A percentile compares a stretch with the other conserved stretches of the same genome.
These are phyloP conservation scores for Dasyornis broadbenti DNA, from an alignment of 2,113 vertebrate genomes.

Conservation along the genomic window DNA sequence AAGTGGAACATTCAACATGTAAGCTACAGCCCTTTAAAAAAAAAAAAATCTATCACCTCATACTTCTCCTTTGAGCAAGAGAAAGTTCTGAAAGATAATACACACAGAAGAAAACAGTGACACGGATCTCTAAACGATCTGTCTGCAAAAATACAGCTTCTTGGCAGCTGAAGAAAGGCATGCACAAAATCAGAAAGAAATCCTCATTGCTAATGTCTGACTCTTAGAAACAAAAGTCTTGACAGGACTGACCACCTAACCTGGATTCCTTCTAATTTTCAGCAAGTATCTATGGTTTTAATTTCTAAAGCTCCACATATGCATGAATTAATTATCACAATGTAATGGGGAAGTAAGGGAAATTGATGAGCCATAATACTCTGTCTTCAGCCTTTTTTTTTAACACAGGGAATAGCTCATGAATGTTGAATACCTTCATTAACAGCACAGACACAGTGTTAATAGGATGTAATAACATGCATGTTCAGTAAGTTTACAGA, in stretches of 20 bases:
- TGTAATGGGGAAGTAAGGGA: not conserved
- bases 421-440: constrained; percentile 15
- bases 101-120: not conserved
- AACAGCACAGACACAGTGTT: not conserved
- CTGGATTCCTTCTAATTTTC: not conserved
- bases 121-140: not conserved
- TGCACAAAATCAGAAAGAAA: not conserved
- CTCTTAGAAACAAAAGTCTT: not conserved
- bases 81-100: not conserved
- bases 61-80: not conserved
- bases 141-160: not conserved
- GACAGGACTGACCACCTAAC: not conserved
- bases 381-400: not conserved
- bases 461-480: not conserved
- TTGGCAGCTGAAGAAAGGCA: not conserved
- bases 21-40: not conserved
- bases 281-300: not conserved
- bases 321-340: not conserved
- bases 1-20: not conserved
- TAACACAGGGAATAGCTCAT: not conserved
- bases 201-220: not conserved
- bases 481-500: not conserved
- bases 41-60: not conserved
- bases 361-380: not conserved
- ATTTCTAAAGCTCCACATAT: not conserved